Conservation (phyloP, 2,113 vertebrate species). For the Upupa epops region DNA sequence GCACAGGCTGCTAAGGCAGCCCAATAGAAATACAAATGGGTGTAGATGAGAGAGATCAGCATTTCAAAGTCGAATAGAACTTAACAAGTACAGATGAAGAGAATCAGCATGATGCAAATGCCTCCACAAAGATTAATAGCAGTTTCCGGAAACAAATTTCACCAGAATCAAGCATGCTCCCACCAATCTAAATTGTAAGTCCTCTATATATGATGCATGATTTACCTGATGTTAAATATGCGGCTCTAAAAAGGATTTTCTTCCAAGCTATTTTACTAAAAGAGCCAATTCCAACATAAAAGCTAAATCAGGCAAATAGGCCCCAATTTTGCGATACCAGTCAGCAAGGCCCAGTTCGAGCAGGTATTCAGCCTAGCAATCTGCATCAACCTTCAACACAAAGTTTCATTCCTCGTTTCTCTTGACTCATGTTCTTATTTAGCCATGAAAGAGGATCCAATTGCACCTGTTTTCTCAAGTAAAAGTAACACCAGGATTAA, state of each 20-base stretch:
- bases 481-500: background rate
- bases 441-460: background rate
- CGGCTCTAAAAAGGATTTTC: background rate
- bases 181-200: background rate
- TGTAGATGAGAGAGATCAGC: background rate
- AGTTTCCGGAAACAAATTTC: background rate
- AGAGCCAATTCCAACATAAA: background rate
- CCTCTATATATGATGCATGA: background rate
- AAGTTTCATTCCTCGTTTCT: conserved; percentile 1
- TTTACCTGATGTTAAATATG: background rate
- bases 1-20: background rate
- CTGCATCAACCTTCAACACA: background rate
- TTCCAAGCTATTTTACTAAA: background rate
- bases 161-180: background rate
- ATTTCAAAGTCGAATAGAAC: background rate
- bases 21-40: background rate
- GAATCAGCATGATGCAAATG: background rate
- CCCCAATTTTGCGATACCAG: background rate
- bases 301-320: background rate
- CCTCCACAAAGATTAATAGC: background rate
- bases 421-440: conserved; percentile 8
- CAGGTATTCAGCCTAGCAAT: background rate
- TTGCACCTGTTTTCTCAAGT: background rate
- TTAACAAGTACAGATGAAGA: background rate
- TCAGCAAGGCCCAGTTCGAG: background rate